Evolutionary conservation across 2,113 vertebrate species (phyloP).

Genomic region (Pongo pygmaeus): DNA sequence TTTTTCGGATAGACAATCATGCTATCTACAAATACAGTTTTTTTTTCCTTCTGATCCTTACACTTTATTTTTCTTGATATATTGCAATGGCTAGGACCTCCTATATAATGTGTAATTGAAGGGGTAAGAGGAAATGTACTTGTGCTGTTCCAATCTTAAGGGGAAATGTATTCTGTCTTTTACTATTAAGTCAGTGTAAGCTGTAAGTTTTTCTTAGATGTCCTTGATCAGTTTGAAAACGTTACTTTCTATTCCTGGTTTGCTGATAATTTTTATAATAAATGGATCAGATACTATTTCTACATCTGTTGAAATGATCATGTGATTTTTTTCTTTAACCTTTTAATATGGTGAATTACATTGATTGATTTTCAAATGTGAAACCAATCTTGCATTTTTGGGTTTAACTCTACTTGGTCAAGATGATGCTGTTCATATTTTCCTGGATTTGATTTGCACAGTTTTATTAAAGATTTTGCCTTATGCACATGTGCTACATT

Average conservation of each 20-base stretch:
- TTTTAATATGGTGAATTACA: neutral
- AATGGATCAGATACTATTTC: neutral
- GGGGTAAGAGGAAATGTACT: neutral
- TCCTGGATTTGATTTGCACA: neutral
- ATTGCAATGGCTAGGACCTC: neutral
- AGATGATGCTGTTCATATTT: conserved; percentile 1
- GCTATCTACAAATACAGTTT: neutral
- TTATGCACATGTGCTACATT: neutral
- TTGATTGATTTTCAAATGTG: neutral
- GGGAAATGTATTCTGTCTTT: neutral
- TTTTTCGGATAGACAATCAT: neutral
- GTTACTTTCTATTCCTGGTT: conserved; percentile 13
- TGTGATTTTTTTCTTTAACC: neutral
- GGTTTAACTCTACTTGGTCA: neutral
- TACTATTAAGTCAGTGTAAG: neutral
- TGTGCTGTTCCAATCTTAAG: neutral
- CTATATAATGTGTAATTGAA: neutral
- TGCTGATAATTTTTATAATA: conserved; percentile 16
- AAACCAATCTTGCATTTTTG: neutral
- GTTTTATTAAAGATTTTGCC: conserved; percentile 17
- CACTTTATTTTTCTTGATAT: neutral
- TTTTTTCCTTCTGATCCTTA: neutral
- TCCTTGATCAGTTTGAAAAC: neutral
- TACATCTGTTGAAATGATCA: neutral
- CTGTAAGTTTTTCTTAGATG: neutral